Percentiles rank a stretch among this genome's conserved stretches.
These are phyloP conservation scores for Pseudotriccus pelzelni DNA, from an alignment of 2,797 vertebrate genomes.

Conservation along the genomic window DNA sequence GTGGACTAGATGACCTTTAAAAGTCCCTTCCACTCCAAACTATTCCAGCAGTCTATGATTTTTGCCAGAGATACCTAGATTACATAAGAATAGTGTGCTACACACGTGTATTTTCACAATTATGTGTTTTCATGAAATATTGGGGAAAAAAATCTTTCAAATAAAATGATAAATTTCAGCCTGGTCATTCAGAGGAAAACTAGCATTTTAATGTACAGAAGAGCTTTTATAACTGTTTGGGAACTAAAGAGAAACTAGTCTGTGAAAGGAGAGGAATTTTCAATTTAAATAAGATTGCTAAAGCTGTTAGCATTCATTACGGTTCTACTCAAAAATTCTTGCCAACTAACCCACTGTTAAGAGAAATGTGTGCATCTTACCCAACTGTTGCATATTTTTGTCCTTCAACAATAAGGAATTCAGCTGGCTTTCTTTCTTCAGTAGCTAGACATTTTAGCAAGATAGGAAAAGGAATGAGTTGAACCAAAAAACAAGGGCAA, in stretches of 20 bases:
- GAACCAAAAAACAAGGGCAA: neutral
- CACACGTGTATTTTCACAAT: neutral
- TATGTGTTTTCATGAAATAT: neutral
- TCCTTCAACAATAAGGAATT: slow-evolving; percentile 88
- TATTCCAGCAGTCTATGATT: neutral
- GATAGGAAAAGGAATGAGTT: slow-evolving; percentile 20
- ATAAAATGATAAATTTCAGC: neutral
- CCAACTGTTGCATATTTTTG: slow-evolving; percentile 96
- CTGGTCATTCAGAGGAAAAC: neutral
- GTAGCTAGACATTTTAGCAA: slow-evolving; percentile 67
- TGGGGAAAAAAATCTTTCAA: neutral
- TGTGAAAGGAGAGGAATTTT: neutral
- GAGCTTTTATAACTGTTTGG: neutral
- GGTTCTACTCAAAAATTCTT: neutral
- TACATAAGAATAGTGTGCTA: neutral
- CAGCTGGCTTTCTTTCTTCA: slow-evolving; percentile 88
- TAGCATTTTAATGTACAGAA: neutral
- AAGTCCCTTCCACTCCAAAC: neutral
- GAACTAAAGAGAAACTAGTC: neutral
- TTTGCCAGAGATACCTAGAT: neutral
- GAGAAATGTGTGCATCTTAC: slow-evolving; percentile 75
- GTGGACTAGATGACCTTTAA: neutral
- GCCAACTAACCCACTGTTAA: neutral
- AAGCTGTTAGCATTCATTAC: slow-evolving; percentile 9
- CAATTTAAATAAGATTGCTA: neutral